A percentile compares a stretch with the other conserved stretches of the same genome.
These are phyloP conservation scores for Stegodyphus dumicola DNA, from an alignment of 1,140 invertebrate species.

Conservation along the genomic window DNA sequence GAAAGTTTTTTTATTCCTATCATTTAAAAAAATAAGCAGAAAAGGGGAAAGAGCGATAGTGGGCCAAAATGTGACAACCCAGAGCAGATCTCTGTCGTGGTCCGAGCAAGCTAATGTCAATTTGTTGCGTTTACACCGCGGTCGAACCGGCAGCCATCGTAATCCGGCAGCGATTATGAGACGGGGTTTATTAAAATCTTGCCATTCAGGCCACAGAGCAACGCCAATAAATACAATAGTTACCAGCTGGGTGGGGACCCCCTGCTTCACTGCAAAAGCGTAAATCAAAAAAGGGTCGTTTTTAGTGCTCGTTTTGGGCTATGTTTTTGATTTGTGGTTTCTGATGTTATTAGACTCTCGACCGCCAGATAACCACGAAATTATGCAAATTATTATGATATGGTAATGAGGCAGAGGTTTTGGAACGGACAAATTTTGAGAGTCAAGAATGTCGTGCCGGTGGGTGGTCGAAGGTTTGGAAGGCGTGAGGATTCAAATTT, in stretches of 20 bases:
- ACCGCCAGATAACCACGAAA: constrained; percentile 8
- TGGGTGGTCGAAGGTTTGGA: background rate
- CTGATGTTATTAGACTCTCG: constrained; percentile 3
- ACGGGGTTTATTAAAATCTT: constrained; percentile 51
- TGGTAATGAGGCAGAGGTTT: constrained; percentile 21
- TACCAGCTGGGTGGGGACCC: constrained; percentile 5
- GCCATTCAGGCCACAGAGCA: constrained; percentile 30
- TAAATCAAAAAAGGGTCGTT: constrained; percentile 10
- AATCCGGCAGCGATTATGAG: constrained; percentile 47
- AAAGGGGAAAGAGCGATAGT: background rate
- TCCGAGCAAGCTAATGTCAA: constrained; percentile 48
- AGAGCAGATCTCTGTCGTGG: background rate
- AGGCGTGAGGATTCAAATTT: no score
- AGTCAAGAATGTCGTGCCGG: background rate
- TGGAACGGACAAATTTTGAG: constrained; percentile 37
- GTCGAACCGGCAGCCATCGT: constrained; percentile 20
- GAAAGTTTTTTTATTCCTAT: no score
- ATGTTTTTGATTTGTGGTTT: constrained; percentile 46
- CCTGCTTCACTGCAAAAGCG: constrained; percentile 1
- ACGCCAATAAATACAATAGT: constrained; percentile 53
- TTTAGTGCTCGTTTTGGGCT: constrained; percentile 23
- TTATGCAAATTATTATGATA: constrained; percentile 49
- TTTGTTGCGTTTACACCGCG: constrained; percentile 52
- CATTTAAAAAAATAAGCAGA: no score
- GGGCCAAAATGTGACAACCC: constrained; percentile 26